A percentile compares a stretch with the other conserved stretches of the same genome.
These are phyloP conservation scores for Coelopa pilipes DNA, from an alignment of 2,888 invertebrate species.

Conservation along the genomic window DNA sequence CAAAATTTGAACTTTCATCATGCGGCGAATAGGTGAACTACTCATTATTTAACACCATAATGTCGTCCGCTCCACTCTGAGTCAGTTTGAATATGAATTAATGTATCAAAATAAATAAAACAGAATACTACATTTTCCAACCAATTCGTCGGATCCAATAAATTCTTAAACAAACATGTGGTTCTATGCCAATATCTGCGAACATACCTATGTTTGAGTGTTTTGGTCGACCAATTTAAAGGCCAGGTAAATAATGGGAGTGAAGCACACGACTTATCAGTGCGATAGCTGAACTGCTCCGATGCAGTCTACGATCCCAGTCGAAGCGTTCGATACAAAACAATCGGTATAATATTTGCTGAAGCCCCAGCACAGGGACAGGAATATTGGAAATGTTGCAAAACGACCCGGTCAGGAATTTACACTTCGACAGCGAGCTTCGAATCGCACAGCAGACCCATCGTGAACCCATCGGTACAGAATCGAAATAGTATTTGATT, in stretches of 20 bases:
- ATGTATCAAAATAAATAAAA: too few relatives aligned
- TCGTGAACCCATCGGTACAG: constrained; percentile 58
- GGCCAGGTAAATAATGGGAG: neutral
- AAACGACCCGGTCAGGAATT: constrained; percentile 61
- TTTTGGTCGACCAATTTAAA: too few relatives aligned
- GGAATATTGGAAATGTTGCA: constrained; percentile 56
- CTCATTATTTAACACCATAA: too few relatives aligned
- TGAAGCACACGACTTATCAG: constrained; percentile 14
- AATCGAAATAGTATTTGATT: neutral
- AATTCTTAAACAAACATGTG: too few relatives aligned
- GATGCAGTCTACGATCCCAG: constrained; percentile 9
- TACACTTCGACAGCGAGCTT: constrained; percentile 64
- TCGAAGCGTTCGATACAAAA: neutral
- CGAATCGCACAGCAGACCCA: constrained; percentile 59
- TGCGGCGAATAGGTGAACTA: too few relatives aligned
- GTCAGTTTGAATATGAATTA: too few relatives aligned
- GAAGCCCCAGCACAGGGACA: neutral
- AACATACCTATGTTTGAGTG: too few relatives aligned
- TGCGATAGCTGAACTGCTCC: constrained; percentile 21
- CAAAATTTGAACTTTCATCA: too few relatives aligned
- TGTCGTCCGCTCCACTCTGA: too few relatives aligned
- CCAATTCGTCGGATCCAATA: too few relatives aligned
- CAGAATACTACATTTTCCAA: too few relatives aligned
- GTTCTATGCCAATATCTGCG: too few relatives aligned
- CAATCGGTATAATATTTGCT: neutral